Percentiles rank a stretch among this genome's conserved stretches.
Conservation (phyloP, 2,797 vertebrate genomes). For the Pangasius larnaudii region DNA sequence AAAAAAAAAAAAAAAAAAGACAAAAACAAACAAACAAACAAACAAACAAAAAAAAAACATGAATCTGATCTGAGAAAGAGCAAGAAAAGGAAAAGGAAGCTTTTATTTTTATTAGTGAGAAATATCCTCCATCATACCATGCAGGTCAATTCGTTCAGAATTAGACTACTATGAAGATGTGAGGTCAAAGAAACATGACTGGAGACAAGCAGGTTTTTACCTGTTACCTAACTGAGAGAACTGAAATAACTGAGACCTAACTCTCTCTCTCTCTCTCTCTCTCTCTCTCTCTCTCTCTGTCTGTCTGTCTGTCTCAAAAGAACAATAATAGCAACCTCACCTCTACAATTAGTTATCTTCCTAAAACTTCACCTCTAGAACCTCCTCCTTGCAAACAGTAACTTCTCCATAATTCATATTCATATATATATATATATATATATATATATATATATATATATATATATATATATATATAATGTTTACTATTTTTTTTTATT, state of each 20-base stretch:
- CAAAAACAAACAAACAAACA: too few species aligned
- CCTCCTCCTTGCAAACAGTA: background rate
- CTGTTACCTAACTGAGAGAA: background rate
- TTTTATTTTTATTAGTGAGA: background rate
- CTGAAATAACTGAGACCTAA: too few species aligned
- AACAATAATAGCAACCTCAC: background rate
- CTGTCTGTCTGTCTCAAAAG: background rate
- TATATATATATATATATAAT: background rate
- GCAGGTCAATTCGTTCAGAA: background rate
- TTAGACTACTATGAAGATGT: background rate
- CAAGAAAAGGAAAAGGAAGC: background rate
- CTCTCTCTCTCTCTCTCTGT: background rate
- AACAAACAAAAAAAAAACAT: too few species aligned
- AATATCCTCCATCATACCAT: background rate
- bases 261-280: too few species aligned
- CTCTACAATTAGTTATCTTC: background rate
- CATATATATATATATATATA: background rate
- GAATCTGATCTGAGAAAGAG: too few species aligned
- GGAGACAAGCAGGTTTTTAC: background rate
- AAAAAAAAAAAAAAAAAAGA: too few species aligned
- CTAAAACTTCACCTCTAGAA: slow-evolving; percentile 3
- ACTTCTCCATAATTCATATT: background rate
- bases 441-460: background rate
- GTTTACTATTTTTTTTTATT: background rate
- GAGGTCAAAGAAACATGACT: background rate